A percentile compares a stretch with the other conserved stretches of the same genome.
phyloP scores from a whole-genome alignment of 2,797 vertebrate genomes.

The Hemibagrus guttatus region DNA sequence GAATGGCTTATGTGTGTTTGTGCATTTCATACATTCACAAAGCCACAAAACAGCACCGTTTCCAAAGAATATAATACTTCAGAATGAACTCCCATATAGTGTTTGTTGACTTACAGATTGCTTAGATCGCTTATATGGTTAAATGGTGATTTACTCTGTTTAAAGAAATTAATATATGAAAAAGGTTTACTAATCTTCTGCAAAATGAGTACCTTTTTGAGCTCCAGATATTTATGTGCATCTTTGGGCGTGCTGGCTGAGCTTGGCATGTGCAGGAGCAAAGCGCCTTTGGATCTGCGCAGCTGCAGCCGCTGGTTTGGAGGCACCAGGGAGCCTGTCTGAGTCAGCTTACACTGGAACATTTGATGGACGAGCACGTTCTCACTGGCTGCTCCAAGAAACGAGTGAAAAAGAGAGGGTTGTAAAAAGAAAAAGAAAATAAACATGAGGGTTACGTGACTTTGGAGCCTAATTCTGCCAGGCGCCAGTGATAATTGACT shows the following conservation, averaged over 20 bases:
- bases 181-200: background rate
- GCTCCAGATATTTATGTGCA: slow-evolving; percentile 81
- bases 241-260: slow-evolving; percentile 66
- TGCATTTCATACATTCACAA: background rate
- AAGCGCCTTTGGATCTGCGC: slow-evolving; percentile 80
- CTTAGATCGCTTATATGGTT: background rate
- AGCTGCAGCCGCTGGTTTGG: slow-evolving; percentile 78
- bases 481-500: slow-evolving; percentile 58
- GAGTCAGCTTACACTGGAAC: slow-evolving; percentile 93
- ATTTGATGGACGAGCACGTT: slow-evolving; percentile 89
- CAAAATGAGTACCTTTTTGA: slow-evolving; percentile 81
- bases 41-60: background rate
- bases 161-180: background rate
- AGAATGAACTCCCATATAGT: background rate
- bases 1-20: slow-evolving; percentile 19
- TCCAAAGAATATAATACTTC: background rate
- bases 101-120: background rate
- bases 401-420: slow-evolving; percentile 52
- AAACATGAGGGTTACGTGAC: slow-evolving; percentile 48
- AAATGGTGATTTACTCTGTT: background rate
- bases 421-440: slow-evolving; percentile 51
- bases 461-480: slow-evolving; percentile 50
- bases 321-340: slow-evolving; percentile 88
- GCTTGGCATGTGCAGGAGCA: slow-evolving; percentile 77
- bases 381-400: slow-evolving; percentile 83